Conservation (phyloP, 2,888 invertebrate species). For the Stegana nigrithorax region DNA sequence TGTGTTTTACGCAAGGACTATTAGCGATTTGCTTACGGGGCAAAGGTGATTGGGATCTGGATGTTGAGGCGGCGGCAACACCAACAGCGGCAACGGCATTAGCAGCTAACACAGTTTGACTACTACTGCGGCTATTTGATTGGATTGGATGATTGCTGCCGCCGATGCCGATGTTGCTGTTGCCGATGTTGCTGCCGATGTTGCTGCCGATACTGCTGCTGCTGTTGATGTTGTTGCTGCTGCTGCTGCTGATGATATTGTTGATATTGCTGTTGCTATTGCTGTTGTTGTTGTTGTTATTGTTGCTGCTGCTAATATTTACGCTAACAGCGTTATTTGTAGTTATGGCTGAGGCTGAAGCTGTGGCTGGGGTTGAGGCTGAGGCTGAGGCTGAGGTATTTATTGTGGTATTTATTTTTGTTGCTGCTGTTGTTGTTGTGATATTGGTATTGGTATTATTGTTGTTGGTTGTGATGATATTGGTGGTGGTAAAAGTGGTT, state of each 20-base stretch:
- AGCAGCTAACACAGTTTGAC: conserved; percentile 34
- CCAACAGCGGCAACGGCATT: conserved; percentile 39
- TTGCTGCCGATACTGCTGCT: too few relatives aligned
- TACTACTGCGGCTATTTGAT: conserved; percentile 30
- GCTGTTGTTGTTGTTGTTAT: conserved; percentile 6
- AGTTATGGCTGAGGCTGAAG: conserved; percentile 44
- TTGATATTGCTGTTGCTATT: neutral
- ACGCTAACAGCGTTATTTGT: neutral
- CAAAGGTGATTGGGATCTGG: conserved; percentile 69
- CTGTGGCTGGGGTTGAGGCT: too few relatives aligned
- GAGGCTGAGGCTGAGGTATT: too few relatives aligned
- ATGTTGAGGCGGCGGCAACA: conserved; percentile 62
- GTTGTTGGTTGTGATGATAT: conserved; percentile 26
- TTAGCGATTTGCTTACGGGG: conserved; percentile 62
- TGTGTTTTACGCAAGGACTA: too few relatives aligned
- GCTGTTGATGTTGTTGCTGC: too few relatives aligned
- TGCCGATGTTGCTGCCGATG: too few relatives aligned
- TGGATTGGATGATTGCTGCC: conserved; percentile 28
- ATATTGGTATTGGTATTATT: conserved; percentile 37
- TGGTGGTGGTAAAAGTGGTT: conserved; percentile 37
- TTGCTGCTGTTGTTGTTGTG: conserved; percentile 40
- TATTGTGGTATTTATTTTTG: conserved; percentile 33
- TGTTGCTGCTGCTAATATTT: conserved; percentile 1
- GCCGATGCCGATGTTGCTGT: conserved; percentile 21
- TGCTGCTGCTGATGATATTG: too few relatives aligned